These are phyloP conservation scores for Notarius lentiginosus DNA, from an alignment of 2,113 vertebrate species.

Conservation along the genomic window DNA sequence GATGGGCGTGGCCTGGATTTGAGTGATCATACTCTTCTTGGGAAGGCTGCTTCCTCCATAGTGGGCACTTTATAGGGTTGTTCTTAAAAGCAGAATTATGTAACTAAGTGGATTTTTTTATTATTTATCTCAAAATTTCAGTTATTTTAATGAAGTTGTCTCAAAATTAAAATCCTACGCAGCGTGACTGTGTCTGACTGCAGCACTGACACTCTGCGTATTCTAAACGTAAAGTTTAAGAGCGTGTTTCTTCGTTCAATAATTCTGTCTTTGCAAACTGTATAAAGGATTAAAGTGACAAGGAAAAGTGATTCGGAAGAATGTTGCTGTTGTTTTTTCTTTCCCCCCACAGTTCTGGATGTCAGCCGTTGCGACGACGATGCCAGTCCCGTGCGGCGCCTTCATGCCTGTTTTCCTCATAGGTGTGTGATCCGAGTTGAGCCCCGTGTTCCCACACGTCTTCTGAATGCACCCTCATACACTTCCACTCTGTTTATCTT, in stretches of 20 bases:
- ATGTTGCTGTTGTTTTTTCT: background rate
- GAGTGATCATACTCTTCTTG: background rate
- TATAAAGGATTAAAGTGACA: background rate
- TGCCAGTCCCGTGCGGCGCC: slow-evolving; percentile 95
- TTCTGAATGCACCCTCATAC: background rate
- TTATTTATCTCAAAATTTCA: too few relatives aligned
- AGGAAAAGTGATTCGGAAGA: background rate
- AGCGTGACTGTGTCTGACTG: too few relatives aligned
- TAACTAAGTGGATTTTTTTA: background rate
- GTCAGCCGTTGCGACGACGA: slow-evolving; percentile 96
- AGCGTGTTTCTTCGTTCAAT: background rate
- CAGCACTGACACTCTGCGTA: too few relatives aligned
- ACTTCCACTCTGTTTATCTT: background rate
- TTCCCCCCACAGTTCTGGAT: slow-evolving; percentile 88
- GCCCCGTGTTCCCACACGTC: background rate
- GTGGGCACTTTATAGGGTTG: background rate
- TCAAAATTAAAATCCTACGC: too few relatives aligned
- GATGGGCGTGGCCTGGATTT: background rate
- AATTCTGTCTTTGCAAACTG: background rate
- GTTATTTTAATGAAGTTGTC: too few relatives aligned
- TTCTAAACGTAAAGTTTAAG: background rate
- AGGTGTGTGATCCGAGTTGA: slow-evolving; percentile 71
- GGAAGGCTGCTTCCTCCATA: background rate
- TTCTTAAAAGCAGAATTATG: background rate
- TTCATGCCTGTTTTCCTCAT: slow-evolving; percentile 99